Conservation (phyloP, 37 sponge, comb jelly and placozoan species). For the Spongia lamella region DNA sequence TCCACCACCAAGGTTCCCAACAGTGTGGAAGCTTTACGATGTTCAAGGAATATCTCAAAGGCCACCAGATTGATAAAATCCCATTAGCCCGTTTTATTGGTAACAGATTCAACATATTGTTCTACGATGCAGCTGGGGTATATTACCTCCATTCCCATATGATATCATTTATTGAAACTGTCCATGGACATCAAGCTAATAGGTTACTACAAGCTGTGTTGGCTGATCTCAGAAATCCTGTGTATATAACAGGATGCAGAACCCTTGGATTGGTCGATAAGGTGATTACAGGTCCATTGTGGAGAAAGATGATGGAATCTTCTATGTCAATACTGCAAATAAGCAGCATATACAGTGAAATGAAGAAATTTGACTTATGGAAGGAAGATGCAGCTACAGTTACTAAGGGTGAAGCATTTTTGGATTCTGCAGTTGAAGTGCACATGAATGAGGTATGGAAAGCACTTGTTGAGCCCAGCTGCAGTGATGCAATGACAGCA, state of each 20-base stretch:
- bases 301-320: conserved; percentile 19
- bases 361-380: too few relatives aligned
- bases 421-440: too few relatives aligned
- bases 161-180: background rate
- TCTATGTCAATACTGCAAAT: too few relatives aligned
- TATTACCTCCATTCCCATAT: conserved; percentile 23
- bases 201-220: conserved; percentile 31
- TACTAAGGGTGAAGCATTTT: too few relatives aligned
- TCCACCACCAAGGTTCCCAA: conserved; percentile 42
- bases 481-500: background rate
- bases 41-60: conserved; percentile 22
- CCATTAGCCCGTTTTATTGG: conserved; percentile 45
- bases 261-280: conserved; percentile 50
- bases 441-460: too few relatives aligned
- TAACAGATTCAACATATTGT: conserved; percentile 36
- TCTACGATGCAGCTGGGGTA: conserved; percentile 51
- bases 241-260: conserved; percentile 30
- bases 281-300: conserved; percentile 45
- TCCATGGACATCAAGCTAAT: background rate
- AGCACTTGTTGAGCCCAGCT: too few relatives aligned
- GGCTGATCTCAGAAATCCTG: conserved; percentile 10
- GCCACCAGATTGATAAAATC: conserved; percentile 9
- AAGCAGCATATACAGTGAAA: too few relatives aligned
- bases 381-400: too few relatives aligned
- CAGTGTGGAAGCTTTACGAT: conserved; percentile 8